These are phyloP conservation scores for Oncorhynchus kisutch DNA, from an alignment of 2,113 vertebrate species.

Conservation along the genomic window DNA sequence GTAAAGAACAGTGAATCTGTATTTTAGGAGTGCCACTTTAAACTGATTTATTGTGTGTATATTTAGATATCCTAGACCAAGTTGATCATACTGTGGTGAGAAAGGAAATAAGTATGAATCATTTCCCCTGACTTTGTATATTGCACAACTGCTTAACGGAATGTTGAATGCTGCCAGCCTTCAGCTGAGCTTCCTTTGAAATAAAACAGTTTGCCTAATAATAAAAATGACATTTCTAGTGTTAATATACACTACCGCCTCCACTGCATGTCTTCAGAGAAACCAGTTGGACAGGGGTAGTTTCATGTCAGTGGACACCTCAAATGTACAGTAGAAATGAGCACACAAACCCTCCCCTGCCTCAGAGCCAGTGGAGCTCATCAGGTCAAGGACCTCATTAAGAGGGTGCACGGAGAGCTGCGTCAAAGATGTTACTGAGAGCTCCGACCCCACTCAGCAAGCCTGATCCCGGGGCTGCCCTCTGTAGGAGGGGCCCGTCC, in stretches of 20 bases:
- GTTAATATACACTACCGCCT: too few species aligned
- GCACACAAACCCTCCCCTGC: not conserved
- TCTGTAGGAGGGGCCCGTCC: too few species aligned
- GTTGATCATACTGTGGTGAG: not conserved
- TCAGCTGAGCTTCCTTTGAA: slow-evolving; percentile 12
- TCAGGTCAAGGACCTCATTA: not conserved
- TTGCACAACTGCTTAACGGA: not conserved
- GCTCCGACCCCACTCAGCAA: not conserved
- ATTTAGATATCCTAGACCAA: not conserved
- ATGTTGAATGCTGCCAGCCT: not conserved
- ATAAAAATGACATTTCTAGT: too few species aligned
- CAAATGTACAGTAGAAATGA: not conserved
- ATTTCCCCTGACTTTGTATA: not conserved
- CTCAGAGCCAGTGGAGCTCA: not conserved
- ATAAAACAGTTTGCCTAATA: not conserved
- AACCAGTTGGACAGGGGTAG: too few species aligned
- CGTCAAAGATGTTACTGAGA: not conserved
- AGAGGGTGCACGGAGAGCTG: not conserved
- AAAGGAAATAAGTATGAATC: not conserved
- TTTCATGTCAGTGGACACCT: too few species aligned
- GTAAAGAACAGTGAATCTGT: not conserved
- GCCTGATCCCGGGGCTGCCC: not conserved
- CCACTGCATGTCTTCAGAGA: too few species aligned
- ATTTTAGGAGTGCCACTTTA: not conserved
- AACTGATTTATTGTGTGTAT: too few species aligned